Base-by-base conservation (phyloP, 2,888 invertebrate genomes). In the Isotomurus palustris region DNA sequence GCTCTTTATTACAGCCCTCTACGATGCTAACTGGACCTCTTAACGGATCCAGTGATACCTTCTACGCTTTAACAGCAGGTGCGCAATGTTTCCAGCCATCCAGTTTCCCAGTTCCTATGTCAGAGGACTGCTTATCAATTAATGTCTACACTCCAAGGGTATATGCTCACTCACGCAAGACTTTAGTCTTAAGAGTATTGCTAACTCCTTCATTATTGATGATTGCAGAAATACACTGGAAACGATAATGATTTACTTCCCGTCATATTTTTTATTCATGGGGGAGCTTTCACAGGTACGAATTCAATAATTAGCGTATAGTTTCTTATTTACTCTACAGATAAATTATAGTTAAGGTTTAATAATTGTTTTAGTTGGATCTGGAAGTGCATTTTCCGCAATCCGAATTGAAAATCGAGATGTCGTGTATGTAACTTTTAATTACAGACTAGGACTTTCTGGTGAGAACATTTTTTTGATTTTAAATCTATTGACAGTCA, bases 251-350 rank as follows among this genome's bases (percentile, higher is more conserved):
- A 59, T 3, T 48, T 61, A 2, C 48, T 62, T 10, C 71, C 70
- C 2, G 71, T 71, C 2, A 58, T 71, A 52, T 55, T 70, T 28
- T 70, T 58, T 52, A 65, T 71, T 43, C 71, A 71, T 40, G 71
- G 71, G 12, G 50, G 50, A n/a, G 36, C 50, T 4, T 50, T 50
- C 21, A 50, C 50, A 22, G 32, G 32, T 32, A 32, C 8, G 32
- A 8, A 32, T 32, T n/a, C n/a, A n/a, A n/a, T n/a, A n/a, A n/a
- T n/a, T n/a, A n/a, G n/a, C n/a, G n/a, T n/a, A n/a, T n/a, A n/a
- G n/a, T n/a, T n/a, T n/a, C n/a, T n/a, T n/a, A n/a, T n/a, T n/a
- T n/a, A n/a, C n/a, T n/a, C n/a, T n/a, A n/a, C n/a, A n/a, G n/a
- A n/a, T n/a, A n/a, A n/a, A n/a, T n/a, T n/a, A n/a, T n/a, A n/a